phyloP scores from a whole-genome alignment of 2,113 vertebrate genomes.

The Emydocephalus ijimae region DNA sequence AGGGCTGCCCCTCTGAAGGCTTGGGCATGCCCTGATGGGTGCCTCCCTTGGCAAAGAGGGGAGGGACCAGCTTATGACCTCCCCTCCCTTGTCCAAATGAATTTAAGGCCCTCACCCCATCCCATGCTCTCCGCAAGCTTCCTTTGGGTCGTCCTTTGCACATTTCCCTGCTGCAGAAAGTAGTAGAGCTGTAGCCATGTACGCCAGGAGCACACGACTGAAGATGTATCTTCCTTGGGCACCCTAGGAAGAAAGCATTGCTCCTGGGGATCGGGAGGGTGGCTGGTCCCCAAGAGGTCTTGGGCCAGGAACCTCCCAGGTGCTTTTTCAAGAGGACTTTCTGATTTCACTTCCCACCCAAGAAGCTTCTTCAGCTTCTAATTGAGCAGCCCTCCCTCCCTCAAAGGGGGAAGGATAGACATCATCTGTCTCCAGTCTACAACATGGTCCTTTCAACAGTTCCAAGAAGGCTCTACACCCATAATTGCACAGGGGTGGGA shows the following conservation, averaged over 20 bases:
- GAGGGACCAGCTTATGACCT: neutral
- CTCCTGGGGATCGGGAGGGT: neutral
- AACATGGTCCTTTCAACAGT: too few relatives aligned
- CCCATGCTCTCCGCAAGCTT: neutral
- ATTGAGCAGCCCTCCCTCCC: too few relatives aligned
- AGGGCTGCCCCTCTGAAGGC: neutral
- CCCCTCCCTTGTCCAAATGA: neutral
- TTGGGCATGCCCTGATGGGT: neutral
- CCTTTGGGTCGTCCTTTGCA: neutral
- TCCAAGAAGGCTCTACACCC: too few relatives aligned
- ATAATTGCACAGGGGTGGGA: too few relatives aligned
- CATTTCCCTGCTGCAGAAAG: neutral
- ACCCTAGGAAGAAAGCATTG: neutral
- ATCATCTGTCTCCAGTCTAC: too few relatives aligned
- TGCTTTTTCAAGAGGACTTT: too few relatives aligned
- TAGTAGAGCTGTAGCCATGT: neutral
- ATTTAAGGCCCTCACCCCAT: neutral
- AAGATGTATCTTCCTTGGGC: neutral
- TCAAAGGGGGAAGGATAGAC: too few relatives aligned
- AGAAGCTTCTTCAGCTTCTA: too few relatives aligned
- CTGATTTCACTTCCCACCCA: too few relatives aligned
- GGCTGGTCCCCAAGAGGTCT: neutral
- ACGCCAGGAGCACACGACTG: neutral
- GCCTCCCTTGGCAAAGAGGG: neutral
- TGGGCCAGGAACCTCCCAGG: neutral